Evolutionary conservation across 2,113 vertebrate genomes (phyloP).

Genomic region (Aepyceros melampus): DNA sequence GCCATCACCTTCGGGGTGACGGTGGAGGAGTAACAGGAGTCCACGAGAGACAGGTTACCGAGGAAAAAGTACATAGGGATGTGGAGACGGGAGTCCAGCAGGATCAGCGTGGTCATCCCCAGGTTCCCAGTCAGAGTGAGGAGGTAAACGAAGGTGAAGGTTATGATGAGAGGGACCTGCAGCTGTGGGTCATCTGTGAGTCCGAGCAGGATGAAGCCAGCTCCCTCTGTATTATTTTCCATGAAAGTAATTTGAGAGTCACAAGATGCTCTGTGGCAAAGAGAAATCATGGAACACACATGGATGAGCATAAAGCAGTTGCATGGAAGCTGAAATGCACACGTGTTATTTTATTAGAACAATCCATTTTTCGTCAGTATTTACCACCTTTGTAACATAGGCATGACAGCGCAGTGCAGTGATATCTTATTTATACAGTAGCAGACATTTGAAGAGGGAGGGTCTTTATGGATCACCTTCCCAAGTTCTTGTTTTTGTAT

Average conservation of each 20-base stretch:
- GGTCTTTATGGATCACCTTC: background rate
- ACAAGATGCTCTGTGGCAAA: background rate
- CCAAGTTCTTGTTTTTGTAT: background rate
- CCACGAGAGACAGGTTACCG: background rate
- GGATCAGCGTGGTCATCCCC: background rate
- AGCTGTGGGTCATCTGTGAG: background rate
- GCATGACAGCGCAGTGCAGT: background rate
- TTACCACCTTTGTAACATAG: background rate
- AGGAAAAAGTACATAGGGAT: background rate
- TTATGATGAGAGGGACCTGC: background rate
- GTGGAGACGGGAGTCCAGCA: background rate
- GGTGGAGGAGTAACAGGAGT: background rate
- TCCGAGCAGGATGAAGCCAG: background rate
- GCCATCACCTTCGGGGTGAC: background rate
- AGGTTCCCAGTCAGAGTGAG: background rate
- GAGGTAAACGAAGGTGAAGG: background rate
- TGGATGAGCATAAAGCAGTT: background rate
- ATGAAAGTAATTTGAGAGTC: background rate
- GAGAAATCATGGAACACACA: background rate
- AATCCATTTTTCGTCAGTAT: background rate
- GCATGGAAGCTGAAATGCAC: background rate
- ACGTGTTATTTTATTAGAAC: background rate
- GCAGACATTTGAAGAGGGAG: background rate
- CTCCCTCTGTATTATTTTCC: background rate
- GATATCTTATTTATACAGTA: background rate